Percentiles rank a stretch among this genome's conserved stretches.
Evolutionary conservation across 2,113 vertebrate genomes (phyloP).

Genomic region (Hoplias malabaricus): DNA sequence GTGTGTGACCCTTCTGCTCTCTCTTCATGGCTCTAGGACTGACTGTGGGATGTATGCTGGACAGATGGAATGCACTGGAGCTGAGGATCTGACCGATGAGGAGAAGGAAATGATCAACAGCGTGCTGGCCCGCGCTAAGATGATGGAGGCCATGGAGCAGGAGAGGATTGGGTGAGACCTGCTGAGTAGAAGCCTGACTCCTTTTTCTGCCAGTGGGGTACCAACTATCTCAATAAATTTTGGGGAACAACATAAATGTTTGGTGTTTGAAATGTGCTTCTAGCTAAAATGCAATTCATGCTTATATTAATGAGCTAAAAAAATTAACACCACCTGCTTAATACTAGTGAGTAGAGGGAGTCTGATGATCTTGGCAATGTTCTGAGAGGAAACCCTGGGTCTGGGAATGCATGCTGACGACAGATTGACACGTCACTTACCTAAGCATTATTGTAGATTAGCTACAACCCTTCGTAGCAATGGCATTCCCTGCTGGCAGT

Average conservation of each 20-base stretch:
- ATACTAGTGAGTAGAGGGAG: no score
- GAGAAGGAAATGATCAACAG: conserved; percentile 95
- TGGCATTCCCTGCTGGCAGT: no score
- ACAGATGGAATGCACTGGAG: conserved; percentile 62
- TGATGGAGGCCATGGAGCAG: conserved; percentile 91
- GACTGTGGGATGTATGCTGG: conserved; percentile 26
- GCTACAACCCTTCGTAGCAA: no score
- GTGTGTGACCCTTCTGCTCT: background rate
- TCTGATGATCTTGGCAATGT: no score
- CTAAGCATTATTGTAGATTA: no score
- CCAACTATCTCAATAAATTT: background rate
- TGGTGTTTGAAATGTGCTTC: no score
- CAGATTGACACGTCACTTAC: no score
- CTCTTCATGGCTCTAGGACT: conserved; percentile 3
- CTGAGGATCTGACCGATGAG: conserved; percentile 89
- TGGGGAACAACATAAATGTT: background rate
- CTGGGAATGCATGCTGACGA: no score
- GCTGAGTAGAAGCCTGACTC: background rate
- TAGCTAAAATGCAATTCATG: no score
- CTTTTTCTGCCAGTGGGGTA: background rate
- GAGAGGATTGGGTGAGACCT: conserved; percentile 85
- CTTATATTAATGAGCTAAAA: no score
- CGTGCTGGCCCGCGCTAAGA: conserved; percentile 87
- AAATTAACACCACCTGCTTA: no score
- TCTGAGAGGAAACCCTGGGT: no score